A percentile compares a stretch with the other conserved stretches of the same genome.
Evolutionary conservation across 2,797 vertebrate species (phyloP).

Genomic region (Sarcophilus harrisii): DNA sequence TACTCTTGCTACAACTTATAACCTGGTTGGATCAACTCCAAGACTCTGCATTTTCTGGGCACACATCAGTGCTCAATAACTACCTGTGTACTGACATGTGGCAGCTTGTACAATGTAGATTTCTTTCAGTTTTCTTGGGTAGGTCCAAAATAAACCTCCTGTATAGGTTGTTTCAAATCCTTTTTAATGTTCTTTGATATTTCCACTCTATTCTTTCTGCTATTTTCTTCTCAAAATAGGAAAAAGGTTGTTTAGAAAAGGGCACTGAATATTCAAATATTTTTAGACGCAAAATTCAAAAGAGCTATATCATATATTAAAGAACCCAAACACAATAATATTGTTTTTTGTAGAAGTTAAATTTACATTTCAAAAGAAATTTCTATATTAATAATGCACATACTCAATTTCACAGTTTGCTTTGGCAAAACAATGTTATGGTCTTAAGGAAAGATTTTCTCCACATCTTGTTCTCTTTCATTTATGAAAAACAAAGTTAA

Average conservation of each 20-base stretch:
- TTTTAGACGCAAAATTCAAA: slow-evolving; percentile 63
- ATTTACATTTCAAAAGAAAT: slow-evolving; percentile 78
- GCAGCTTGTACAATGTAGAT: slow-evolving; percentile 49
- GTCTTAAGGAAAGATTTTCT: slow-evolving; percentile 55
- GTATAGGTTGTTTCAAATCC: slow-evolving; percentile 51
- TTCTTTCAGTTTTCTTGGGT: slow-evolving; percentile 30
- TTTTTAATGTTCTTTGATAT: slow-evolving; percentile 56
- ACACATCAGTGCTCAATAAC: slow-evolving; percentile 30
- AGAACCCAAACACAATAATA: neutral
- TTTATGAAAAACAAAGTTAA: slow-evolving; percentile 22
- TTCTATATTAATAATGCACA: slow-evolving; percentile 71
- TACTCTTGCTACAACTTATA: slow-evolving; percentile 51
- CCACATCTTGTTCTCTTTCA: neutral
- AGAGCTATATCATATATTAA: slow-evolving; percentile 21
- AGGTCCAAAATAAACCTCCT: neutral
- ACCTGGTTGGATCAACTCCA: slow-evolving; percentile 50
- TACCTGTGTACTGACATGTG: slow-evolving; percentile 39
- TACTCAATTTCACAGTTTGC: slow-evolving; percentile 67
- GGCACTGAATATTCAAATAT: slow-evolving; percentile 57
- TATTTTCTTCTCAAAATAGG: slow-evolving; percentile 56
- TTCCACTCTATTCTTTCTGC: slow-evolving; percentile 29
- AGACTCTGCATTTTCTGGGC: slow-evolving; percentile 54
- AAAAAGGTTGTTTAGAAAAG: slow-evolving; percentile 3
- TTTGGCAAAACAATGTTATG: slow-evolving; percentile 67
- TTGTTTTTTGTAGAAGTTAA: slow-evolving; percentile 1